phyloP scores from a whole-genome alignment of 2,113 vertebrate species.

The Brachyhypopomus occidentalis region DNA sequence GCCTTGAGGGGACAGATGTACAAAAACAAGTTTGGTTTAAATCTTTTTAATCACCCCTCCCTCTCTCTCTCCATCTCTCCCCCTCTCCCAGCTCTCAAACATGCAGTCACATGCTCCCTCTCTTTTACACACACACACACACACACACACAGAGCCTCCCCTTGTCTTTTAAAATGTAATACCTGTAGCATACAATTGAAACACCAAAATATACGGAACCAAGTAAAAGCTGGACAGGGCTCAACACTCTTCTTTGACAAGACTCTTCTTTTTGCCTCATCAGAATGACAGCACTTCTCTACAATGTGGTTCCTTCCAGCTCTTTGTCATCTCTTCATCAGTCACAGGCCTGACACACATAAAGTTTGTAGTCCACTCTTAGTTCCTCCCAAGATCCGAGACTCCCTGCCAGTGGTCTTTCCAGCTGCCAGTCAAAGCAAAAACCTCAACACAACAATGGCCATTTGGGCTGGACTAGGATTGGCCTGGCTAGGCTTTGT shows the following conservation, averaged over 20 bases:
- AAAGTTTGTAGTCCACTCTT: neutral
- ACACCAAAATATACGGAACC: neutral
- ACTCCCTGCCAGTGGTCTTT: no score
- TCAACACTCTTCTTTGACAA: neutral
- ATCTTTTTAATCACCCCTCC: constrained; percentile 41
- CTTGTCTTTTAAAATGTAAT: no score
- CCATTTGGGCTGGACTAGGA: no score
- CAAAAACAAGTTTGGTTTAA: constrained; percentile 37
- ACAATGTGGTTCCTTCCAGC: neutral
- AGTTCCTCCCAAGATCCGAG: neutral
- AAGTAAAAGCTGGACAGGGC: neutral
- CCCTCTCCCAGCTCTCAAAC: neutral
- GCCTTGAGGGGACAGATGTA: constrained; percentile 28
- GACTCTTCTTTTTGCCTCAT: neutral
- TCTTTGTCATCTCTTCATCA: neutral
- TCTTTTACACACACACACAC: no score
- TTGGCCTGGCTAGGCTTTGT: no score
- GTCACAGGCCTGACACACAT: neutral
- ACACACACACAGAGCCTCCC: no score
- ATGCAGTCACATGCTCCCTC: no score
- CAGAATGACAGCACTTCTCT: neutral
- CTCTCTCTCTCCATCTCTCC: neutral
- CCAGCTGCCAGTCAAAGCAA: neutral
- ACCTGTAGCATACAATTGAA: no score
- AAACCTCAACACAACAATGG: neutral